Conservation (phyloP, 2,888 invertebrate genomes). For the Baccha elongata region DNA sequence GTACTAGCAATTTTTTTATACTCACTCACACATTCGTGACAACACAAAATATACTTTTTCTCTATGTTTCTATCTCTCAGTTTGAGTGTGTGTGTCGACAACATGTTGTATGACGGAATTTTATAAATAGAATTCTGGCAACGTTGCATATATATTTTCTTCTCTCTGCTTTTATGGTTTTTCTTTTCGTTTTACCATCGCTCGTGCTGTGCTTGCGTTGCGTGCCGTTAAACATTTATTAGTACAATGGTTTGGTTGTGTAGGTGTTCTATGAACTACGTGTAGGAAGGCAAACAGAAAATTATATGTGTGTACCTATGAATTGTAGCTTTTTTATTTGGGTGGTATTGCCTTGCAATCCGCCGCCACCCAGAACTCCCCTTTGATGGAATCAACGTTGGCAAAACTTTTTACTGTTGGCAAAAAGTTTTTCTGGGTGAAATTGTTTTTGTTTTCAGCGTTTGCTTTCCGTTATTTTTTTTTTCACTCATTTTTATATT, state of each 20-base stretch:
- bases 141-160: constrained; percentile 63
- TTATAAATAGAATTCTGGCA: constrained; percentile 53
- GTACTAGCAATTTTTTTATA: not conserved
- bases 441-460: constrained; percentile 64
- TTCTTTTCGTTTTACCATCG: constrained; percentile 37
- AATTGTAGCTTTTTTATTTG: constrained; percentile 42
- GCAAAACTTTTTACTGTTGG: constrained; percentile 71
- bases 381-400: not conserved
- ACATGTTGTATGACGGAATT: constrained; percentile 39
- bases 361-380: constrained; percentile 60
- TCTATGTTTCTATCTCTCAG: not conserved
- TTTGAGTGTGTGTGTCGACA: constrained; percentile 11
- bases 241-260: constrained; percentile 21
- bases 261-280: constrained; percentile 4
- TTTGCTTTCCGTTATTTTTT: constrained; percentile 52
- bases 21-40: not conserved
- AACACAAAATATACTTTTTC: no score
- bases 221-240: constrained; percentile 9
- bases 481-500: constrained; percentile 14
- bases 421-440: constrained; percentile 69
- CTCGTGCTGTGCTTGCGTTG: constrained; percentile 30
- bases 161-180: constrained; percentile 43
- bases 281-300: not conserved
- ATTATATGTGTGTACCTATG: not conserved
- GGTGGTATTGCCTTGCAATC: constrained; percentile 46